phyloP scores from a whole-genome alignment of 23 tunicate species.

The Oikopleura albicans region DNA sequence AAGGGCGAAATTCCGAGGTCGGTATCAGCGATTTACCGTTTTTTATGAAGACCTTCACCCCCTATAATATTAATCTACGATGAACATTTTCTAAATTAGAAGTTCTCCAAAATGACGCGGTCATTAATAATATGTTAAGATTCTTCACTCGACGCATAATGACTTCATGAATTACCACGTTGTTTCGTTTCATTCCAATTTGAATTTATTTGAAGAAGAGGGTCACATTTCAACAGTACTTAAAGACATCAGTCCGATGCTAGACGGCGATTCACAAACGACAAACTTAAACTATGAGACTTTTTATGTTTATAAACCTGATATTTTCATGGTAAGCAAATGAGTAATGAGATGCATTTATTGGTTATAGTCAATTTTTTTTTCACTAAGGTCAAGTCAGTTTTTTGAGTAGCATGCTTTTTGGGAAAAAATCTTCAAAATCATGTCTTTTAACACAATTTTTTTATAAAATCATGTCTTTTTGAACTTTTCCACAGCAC shows the following conservation, averaged over 20 bases:
- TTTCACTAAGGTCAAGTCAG: too few species aligned
- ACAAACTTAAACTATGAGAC: not conserved
- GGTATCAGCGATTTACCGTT: too few species aligned
- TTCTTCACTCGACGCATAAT: too few species aligned
- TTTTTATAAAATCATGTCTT: too few species aligned
- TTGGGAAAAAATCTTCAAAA: too few species aligned
- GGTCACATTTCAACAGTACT: not conserved
- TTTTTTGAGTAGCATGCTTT: not conserved
- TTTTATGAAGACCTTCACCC: too few species aligned
- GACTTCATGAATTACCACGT: not conserved
- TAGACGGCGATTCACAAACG: not conserved
- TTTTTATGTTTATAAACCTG: conserved; percentile 8
- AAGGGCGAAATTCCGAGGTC: too few species aligned
- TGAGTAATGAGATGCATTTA: not conserved
- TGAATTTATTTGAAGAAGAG: not conserved
- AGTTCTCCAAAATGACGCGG: too few species aligned
- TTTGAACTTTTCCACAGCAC: too few species aligned
- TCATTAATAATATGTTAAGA: too few species aligned
- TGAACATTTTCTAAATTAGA: not conserved
- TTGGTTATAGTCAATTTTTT: too few species aligned
- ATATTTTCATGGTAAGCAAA: not conserved
- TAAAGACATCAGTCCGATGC: not conserved
- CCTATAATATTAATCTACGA: not conserved
- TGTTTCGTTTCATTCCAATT: not conserved
- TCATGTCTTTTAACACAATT: too few species aligned